Percentiles rank a stretch among this genome's conserved stretches.
Evolutionary conservation across 2,888 invertebrate species (phyloP).

Genomic region (Vannuccia rotundouncinata): DNA sequence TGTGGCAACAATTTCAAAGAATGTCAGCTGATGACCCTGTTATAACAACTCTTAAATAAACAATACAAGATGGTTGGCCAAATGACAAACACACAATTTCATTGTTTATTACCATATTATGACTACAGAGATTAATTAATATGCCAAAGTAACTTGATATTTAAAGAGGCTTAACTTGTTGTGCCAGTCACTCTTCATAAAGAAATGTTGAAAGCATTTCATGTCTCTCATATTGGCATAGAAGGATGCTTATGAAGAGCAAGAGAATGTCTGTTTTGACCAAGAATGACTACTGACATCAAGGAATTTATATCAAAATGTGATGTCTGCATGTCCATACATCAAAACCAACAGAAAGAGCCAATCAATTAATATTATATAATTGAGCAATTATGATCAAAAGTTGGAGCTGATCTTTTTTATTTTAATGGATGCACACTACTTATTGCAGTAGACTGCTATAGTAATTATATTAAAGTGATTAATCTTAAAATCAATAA

Average conservation of each 20-base stretch:
- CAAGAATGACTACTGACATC: slow-evolving; percentile 8
- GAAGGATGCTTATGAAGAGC: too few relatives aligned
- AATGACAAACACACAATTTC: neutral
- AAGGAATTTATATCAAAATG: neutral
- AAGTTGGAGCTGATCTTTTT: too few relatives aligned
- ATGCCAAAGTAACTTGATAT: neutral
- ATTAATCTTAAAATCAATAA: too few relatives aligned
- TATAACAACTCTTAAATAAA: neutral
- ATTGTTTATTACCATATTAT: neutral
- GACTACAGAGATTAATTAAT: neutral
- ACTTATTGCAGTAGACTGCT: too few relatives aligned
- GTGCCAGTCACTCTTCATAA: neutral
- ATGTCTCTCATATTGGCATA: too few relatives aligned
- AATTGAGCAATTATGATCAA: neutral
- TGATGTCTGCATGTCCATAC: neutral
- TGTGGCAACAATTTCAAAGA: too few relatives aligned
- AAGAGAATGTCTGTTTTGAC: too few relatives aligned
- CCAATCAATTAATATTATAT: neutral
- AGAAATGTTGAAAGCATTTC: neutral
- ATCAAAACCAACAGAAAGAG: neutral
- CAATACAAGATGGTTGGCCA: neutral
- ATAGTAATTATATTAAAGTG: too few relatives aligned
- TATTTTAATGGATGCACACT: too few relatives aligned
- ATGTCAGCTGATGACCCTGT: neutral
- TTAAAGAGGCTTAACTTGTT: neutral